Evolutionary conservation across 2,888 invertebrate species (phyloP), one percentile per base, ranked within the genome.

Genomic region (Anthophora plumipes): DNA sequence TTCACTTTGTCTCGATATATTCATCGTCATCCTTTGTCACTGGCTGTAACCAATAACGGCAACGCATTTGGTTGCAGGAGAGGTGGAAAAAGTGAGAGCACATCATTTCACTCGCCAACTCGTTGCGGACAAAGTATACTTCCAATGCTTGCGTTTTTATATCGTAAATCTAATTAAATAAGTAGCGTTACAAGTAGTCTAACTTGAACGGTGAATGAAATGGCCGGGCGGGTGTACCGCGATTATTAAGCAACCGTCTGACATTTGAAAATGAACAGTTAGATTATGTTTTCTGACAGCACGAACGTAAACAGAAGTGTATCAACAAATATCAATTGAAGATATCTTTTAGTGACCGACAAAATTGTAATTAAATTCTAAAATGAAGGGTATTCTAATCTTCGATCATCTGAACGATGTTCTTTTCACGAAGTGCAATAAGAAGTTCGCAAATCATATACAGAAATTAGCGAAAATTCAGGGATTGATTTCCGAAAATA

Each of bases 331-430:
- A 80, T 63, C 46, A 22, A 39, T 67, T 22, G 48, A 61, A 25
- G 17, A 20, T 11, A 12, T 55, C 25, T 31, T 22, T 11, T 17
- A 63, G 37, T 41, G 41, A 37, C 17, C 2, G 0, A 20, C 11
- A 20, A n/a, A 31, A 25, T 48, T n/a, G 25, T 68, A 72, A 81
- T 71, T 59, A 1, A 22, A 64, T 70, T 55, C 57, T 5, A 77
- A 77, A 77, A 97, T 97, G 96, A 95, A 95, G 91, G 96, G 96
- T 17, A 94, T 95, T 82, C 92, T 97, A 79, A 95, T 97, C 84
- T 96, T 97, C 90, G 96, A 97, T 91, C 95, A 95, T 91, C 94
- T 96, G 22, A 96, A 96, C 90, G 96, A 96, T 93, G 94, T 96
- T 55, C 92, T 96, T 20, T 97, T 95, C 93, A 95, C 95, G 59